Evolutionary conservation across 2,797 vertebrate species (phyloP).

Genomic region (Eidolon dupreanum): DNA sequence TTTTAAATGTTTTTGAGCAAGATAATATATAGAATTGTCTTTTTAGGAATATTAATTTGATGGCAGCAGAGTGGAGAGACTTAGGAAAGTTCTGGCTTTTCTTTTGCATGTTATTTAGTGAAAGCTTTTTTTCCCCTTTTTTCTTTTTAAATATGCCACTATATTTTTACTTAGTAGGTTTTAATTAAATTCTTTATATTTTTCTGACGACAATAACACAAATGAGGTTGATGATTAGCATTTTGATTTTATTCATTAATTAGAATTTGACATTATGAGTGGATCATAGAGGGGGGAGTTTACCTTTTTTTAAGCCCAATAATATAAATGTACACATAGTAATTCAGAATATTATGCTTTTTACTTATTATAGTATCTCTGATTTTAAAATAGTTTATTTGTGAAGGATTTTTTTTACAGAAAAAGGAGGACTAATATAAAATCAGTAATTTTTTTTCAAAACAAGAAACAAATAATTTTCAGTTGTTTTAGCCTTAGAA

Average conservation of each 20-base stretch:
- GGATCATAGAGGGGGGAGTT: not conserved
- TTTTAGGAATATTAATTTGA: not conserved
- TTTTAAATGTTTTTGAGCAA: not conserved
- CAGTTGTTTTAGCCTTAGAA: constrained; percentile 27
- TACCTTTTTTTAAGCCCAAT: not conserved
- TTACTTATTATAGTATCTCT: not conserved
- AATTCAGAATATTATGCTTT: not conserved
- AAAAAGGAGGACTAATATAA: not conserved
- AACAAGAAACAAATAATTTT: not conserved
- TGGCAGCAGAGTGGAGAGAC: not conserved
- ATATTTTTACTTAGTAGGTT: not conserved
- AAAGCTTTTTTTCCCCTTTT: not conserved
- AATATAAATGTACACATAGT: not conserved
- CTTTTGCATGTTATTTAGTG: constrained; percentile 9
- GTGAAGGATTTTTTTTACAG: not conserved
- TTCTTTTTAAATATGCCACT: not conserved
- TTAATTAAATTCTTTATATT: not conserved
- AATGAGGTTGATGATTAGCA: not conserved
- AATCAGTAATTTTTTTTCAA: not conserved
- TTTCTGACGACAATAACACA: not conserved
- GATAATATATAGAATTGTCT: not conserved
- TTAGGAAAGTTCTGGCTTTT: constrained; percentile 5
- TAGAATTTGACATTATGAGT: constrained; percentile 20
- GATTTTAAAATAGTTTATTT: constrained; percentile 23
- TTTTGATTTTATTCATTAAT: not conserved